Conservation (phyloP, 2,113 vertebrate species). For the Rhinolophus ferrumequinum region DNA sequence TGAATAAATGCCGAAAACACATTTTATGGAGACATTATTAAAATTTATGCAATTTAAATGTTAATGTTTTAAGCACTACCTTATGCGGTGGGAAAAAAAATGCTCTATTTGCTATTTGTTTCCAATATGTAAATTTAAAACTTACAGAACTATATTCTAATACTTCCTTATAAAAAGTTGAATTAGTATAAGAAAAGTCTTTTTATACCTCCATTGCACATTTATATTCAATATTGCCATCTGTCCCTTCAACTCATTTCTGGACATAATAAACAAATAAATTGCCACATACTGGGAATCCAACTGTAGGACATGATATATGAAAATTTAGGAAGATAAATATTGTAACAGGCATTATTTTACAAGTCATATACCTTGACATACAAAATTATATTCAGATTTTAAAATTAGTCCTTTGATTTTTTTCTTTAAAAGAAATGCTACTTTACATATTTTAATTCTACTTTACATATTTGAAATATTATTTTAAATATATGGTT, state of each 20-base stretch:
- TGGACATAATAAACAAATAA: not conserved
- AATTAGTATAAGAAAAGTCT: conserved; percentile 59
- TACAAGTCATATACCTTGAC: not conserved
- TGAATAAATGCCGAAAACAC: conserved; percentile 57
- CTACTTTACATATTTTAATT: conserved; percentile 23
- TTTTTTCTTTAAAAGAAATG: conserved; percentile 46
- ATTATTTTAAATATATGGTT: not conserved
- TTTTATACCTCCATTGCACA: not conserved
- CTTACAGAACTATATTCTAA: conserved; percentile 66
- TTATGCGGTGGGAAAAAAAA: conserved; percentile 40
- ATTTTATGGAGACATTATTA: conserved; percentile 67
- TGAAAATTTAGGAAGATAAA: not conserved
- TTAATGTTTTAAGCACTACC: conserved; percentile 72
- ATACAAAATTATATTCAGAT: not conserved
- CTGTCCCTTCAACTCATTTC: conserved; percentile 38
- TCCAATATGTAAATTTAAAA: conserved; percentile 65
- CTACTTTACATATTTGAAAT: conserved; percentile 1
- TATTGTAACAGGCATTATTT: not conserved
- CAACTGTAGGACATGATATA: not conserved
- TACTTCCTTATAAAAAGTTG: conserved; percentile 65
- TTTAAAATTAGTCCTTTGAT: not conserved
- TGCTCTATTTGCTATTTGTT: conserved; percentile 65
- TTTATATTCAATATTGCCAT: conserved; percentile 41
- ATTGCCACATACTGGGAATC: not conserved
- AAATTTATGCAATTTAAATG: conserved; percentile 74